Evolutionary conservation across 2,113 vertebrate species (phyloP), one percentile per base, ranked within the genome.

Genomic region (Corythoichthys intestinalis): DNA sequence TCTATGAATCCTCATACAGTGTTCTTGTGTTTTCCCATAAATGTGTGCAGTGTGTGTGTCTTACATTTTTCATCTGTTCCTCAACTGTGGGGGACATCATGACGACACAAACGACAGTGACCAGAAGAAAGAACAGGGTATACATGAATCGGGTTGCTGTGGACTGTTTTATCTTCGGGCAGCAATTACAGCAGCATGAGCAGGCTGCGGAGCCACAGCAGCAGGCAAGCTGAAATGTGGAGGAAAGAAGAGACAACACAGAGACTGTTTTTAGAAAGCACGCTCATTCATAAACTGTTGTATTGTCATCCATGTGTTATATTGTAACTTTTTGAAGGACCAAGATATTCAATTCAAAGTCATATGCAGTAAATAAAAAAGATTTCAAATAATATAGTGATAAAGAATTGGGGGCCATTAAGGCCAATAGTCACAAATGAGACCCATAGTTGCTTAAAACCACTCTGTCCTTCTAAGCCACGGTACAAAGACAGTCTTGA

Each of bases 81-180:
- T 94, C 94, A 71, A 98, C 94, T 0, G 94, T 95, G 14, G 93
- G 91, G 0, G 95, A 96, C 95, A 99, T 98, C 97, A 99, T 99
- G 85, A 96, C 9, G 64, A 91, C 93, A 81, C 96, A 99, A 87
- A 94, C 85, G 78, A 93, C 4, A 5, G 94, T 93, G 66, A 97
- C 94, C 74, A 98, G 86, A 83, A 97, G 92, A 91, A 98, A 98
- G 90, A 94, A 98, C 5, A 99, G 84, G 0, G 96, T 94, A 0
- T 99, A 99, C 96, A 99, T 98, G 88, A 94, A 87, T 41, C 97
- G 95, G 4, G 97, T 99, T 10, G 93, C 93, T 0, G 95, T 95
- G 14, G 97, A 99, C 84, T 98, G 97, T 63, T 96, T 97, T 85
- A 98, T 93, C 89, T 93, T 95, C 58, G 97, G 97, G 79, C 95